Evolutionary conservation across 1,140 invertebrate species (phyloP).

Genomic region (Drosophila triauraria): DNA sequence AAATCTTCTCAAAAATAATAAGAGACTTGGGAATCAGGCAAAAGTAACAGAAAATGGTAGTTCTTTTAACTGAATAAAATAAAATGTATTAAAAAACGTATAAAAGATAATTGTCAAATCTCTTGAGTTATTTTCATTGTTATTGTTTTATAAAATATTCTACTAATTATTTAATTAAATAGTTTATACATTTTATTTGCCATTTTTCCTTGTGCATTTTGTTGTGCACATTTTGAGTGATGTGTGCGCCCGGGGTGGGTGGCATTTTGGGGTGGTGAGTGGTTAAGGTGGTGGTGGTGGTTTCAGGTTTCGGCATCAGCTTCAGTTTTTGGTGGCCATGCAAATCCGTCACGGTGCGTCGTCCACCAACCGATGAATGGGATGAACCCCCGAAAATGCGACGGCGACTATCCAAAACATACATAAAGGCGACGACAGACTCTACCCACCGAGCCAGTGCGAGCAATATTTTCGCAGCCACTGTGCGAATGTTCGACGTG

Average conservation of each 20-base stretch:
- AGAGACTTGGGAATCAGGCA: too few relatives aligned
- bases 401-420: background rate
- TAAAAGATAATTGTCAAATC: too few relatives aligned
- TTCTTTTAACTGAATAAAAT: too few relatives aligned
- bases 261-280: conserved; percentile 31
- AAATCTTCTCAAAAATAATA: too few relatives aligned
- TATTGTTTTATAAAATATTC: background rate
- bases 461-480: conserved; percentile 61
- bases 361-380: conserved; percentile 21
- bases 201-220: conserved; percentile 36
- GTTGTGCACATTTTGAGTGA: conserved; percentile 79
- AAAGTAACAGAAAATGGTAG: too few relatives aligned
- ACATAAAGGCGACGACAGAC: conserved; percentile 52
- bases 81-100: too few relatives aligned
- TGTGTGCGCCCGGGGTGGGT: conserved; percentile 49
- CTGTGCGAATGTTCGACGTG: conserved; percentile 47
- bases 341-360: conserved; percentile 73
- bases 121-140: too few relatives aligned
- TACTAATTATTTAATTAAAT: background rate
- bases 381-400: conserved; percentile 59
- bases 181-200: background rate
- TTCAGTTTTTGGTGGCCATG: conserved; percentile 49
- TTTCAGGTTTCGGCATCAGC: conserved; percentile 21
- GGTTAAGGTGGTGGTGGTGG: conserved; percentile 44
- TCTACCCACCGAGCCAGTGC: background rate